Percentiles rank a stretch among this genome's conserved stretches.
These are phyloP conservation scores for Cotesia glomerata DNA, from an alignment of 1,140 invertebrate genomes.

Conservation along the genomic window DNA sequence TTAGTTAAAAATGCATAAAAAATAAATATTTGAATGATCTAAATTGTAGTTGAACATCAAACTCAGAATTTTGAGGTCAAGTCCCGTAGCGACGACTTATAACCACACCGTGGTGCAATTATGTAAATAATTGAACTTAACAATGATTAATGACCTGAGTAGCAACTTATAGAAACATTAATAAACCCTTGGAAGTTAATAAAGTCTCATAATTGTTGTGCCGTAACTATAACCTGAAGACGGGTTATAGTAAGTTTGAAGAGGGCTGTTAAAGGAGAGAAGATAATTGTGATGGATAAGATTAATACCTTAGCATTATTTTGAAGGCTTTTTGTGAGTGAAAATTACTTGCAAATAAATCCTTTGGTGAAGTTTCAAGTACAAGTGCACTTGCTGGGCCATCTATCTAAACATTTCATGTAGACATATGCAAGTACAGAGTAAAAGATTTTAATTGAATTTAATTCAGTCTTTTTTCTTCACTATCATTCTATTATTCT, in stretches of 20 bases:
- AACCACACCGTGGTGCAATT: background rate
- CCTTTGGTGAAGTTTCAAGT: constrained; percentile 28
- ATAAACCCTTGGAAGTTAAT: constrained; percentile 26
- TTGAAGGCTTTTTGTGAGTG: constrained; percentile 55
- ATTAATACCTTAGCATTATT: constrained; percentile 60
- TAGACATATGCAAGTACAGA: background rate
- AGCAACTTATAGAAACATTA: constrained; percentile 23
- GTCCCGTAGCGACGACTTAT: too few species aligned
- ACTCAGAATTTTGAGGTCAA: background rate
- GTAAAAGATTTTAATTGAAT: constrained; percentile 37
- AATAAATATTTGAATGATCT: too few species aligned
- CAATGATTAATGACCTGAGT: background rate
- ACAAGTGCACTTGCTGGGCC: constrained; percentile 29
- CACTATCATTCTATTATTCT: constrained; percentile 42
- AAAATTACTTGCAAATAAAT: constrained; percentile 61
- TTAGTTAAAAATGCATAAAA: too few species aligned
- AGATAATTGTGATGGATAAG: constrained; percentile 44
- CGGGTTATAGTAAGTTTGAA: constrained; percentile 23
- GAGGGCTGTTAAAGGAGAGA: constrained; percentile 32
- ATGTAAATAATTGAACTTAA: background rate
- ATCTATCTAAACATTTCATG: too few species aligned
- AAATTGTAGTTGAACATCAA: too few species aligned
- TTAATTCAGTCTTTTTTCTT: constrained; percentile 56
- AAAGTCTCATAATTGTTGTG: background rate
- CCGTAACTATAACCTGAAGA: background rate